phyloP scores from a whole-genome alignment of 1,140 invertebrate genomes.

The Melitaea cinxia region DNA sequence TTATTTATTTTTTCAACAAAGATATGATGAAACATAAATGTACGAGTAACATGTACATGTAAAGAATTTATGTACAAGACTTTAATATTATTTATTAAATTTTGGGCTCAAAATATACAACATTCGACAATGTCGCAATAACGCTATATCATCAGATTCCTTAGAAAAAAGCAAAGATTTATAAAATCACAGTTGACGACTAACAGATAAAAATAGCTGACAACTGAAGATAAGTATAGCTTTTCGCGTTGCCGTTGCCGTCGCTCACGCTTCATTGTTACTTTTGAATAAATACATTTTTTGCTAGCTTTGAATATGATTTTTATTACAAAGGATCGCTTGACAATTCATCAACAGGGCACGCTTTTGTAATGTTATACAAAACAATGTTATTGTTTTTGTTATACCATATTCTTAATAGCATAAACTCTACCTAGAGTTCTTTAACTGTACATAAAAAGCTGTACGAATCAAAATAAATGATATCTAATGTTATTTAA shows the following conservation, averaged over 20 bases:
- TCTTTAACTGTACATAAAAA: too few relatives aligned
- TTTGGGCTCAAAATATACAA: not conserved
- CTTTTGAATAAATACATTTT: constrained; percentile 17
- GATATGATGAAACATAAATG: not conserved
- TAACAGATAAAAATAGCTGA: constrained; percentile 25
- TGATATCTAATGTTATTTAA: too few relatives aligned
- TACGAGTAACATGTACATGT: not conserved
- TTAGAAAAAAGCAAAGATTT: constrained; percentile 2
- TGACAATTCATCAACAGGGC: too few relatives aligned
- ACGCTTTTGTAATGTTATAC: too few relatives aligned
- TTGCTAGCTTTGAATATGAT: not conserved
- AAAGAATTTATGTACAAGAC: not conserved
- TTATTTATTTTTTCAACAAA: not conserved
- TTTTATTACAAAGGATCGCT: too few relatives aligned
- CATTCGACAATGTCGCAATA: not conserved
- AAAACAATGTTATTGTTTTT: too few relatives aligned
- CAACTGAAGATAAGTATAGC: constrained; percentile 20
- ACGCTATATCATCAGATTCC: not conserved
- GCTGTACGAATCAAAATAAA: too few relatives aligned
- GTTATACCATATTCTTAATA: too few relatives aligned
- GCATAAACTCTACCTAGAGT: too few relatives aligned
- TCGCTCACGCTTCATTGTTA: constrained; percentile 1
- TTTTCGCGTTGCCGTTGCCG: constrained; percentile 10
- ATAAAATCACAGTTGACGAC: constrained; percentile 20
- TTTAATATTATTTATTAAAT: not conserved